Conservation (phyloP, 2,888 invertebrate genomes). For the Folsomia manolachei region DNA sequence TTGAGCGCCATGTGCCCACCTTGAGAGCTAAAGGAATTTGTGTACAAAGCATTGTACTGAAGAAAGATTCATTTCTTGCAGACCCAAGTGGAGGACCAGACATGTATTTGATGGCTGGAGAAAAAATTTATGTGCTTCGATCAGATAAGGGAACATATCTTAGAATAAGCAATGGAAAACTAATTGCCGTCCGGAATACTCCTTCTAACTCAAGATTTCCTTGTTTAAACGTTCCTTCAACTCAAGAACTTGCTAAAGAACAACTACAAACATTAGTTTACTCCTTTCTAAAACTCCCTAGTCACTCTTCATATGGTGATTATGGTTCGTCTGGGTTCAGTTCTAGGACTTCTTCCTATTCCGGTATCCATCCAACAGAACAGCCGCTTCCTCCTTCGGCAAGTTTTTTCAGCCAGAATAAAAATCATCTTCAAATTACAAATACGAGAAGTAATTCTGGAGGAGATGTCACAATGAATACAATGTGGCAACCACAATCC, state of each 20-base stretch:
- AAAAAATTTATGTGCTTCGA: constrained; percentile 89
- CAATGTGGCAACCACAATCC: constrained; percentile 6
- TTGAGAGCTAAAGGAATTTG: constrained; percentile 38
- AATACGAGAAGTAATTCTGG: constrained; percentile 43
- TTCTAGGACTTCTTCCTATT: constrained; percentile 10
- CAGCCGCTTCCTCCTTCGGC: constrained; percentile 39
- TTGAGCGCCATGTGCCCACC: constrained; percentile 33
- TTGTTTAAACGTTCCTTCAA: constrained; percentile 28
- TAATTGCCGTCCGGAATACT: constrained; percentile 83
- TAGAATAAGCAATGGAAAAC: constrained; percentile 89
- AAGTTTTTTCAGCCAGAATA: constrained; percentile 30
- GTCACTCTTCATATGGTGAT: not conserved
- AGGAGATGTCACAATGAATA: constrained; percentile 43
- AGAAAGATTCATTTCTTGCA: constrained; percentile 43
- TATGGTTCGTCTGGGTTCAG: not conserved
- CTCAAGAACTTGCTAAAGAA: constrained; percentile 39
- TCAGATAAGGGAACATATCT: constrained; percentile 95
- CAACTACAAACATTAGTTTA: constrained; percentile 39
- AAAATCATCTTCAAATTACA: constrained; percentile 44
- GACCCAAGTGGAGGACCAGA: constrained; percentile 45
- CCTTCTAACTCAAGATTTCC: constrained; percentile 24
- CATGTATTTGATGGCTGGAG: constrained; percentile 74
- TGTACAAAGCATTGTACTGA: constrained; percentile 37
- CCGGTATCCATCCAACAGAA: constrained; percentile 21
- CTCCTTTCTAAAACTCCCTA: constrained; percentile 38